Base-by-base conservation (phyloP, 2,113 vertebrate species). In the Carlito syrichta region DNA sequence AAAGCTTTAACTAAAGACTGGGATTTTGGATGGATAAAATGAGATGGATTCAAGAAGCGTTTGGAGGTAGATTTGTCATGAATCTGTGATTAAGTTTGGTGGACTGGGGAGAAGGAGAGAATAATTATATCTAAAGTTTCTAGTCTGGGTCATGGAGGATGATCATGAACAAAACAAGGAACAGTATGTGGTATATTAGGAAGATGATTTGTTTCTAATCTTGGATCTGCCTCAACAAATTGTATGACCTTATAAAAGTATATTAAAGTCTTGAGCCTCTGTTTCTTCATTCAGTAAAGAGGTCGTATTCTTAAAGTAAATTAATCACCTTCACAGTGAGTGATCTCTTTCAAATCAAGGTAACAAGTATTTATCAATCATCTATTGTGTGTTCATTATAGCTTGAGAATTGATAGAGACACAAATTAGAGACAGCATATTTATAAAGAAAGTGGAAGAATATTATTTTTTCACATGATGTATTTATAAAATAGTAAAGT, bases 131-230 rank as follows among this genome's bases (percentile, higher is more conserved):
- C 38, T 66, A 32, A 83, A 71, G 32, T 91, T 90, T 85, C 86
- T 35, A 56, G 6, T 16, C 48, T 58, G 54, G 10, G 27, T 86
- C 62, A 58, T 32, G 25, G 35, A 58, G 48, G 13, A 81, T 68
- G 56, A 45, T 68, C 27, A 73, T 11, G 77, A 94, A 63, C 38
- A 69, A 77, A 62, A 60, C 4, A 73, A 48, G n/a, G 77, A 19
- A 58, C 40, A 32, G 45, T 78, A 32, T 73, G 66, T 83, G 82
- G 54, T 74, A 78, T 86, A 78, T 69, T 78, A 63, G 48, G 88
- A 94, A 97, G 48, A 89, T 66, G 84, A 87, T 95, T 94, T 94
- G 91, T 83, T 93, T 89, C 77, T 82, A 85, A 82, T 86, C 40
- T 95, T 88, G 48, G 20, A 77, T 78, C 52, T 68, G 32, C 73